These are phyloP conservation scores for Lutjanus erythropterus DNA, from an alignment of 2,113 vertebrate genomes.

Conservation along the genomic window DNA sequence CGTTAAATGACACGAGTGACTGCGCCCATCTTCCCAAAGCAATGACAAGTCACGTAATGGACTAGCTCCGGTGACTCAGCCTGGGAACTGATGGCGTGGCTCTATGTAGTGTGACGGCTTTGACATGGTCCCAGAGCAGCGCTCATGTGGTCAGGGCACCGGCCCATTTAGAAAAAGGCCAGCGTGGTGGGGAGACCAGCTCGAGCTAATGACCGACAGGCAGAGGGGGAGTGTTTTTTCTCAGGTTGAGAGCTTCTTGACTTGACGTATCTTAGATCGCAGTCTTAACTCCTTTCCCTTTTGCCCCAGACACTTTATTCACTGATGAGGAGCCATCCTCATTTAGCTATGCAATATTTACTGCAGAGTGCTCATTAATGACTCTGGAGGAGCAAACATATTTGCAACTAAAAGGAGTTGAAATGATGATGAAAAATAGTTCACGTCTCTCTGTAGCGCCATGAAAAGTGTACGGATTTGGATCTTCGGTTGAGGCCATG, in stretches of 20 bases:
- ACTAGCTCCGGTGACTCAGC: constrained; percentile 47
- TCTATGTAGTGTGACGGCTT: constrained; percentile 60
- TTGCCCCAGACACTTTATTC: constrained; percentile 57
- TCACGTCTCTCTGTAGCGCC: constrained; percentile 21
- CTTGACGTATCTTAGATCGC: constrained; percentile 34
- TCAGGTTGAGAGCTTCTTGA: constrained; percentile 36
- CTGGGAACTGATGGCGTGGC: constrained; percentile 42
- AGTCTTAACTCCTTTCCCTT: constrained; percentile 32
- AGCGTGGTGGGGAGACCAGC: neutral
- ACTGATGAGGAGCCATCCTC: constrained; percentile 60
- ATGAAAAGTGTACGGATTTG: neutral
- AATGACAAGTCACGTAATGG: constrained; percentile 56
- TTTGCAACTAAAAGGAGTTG: constrained; percentile 44
- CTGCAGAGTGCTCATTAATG: constrained; percentile 65
- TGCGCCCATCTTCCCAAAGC: constrained; percentile 33
- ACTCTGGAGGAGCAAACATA: constrained; percentile 50
- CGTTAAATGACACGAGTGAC: constrained; percentile 51
- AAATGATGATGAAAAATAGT: constrained; percentile 45
- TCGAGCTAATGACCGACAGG: constrained; percentile 41
- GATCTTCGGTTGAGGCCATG: constrained; percentile 8
- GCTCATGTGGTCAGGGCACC: constrained; percentile 43
- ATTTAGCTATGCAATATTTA: constrained; percentile 64
- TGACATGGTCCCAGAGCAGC: constrained; percentile 55
- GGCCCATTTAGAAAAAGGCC: constrained; percentile 48
- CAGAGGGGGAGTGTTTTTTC: constrained; percentile 34